phyloP scores from a whole-genome alignment of 2,888 invertebrate species.

The Thereva nobilitata region DNA sequence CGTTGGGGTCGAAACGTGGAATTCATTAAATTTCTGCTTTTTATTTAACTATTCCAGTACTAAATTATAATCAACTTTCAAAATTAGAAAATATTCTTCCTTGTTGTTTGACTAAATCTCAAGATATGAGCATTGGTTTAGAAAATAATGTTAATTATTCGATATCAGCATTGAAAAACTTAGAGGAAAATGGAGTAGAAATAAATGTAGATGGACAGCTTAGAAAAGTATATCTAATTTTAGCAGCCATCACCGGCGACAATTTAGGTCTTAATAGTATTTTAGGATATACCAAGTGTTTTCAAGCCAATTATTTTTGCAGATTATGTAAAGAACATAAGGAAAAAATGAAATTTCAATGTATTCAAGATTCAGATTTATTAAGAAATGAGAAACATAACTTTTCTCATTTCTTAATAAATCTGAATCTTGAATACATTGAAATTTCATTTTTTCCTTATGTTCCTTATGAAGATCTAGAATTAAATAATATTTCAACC shows the following conservation, averaged over 20 bases:
- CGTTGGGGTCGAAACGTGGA: conserved; percentile 24
- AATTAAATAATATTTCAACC: conserved; percentile 1
- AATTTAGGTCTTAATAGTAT: conserved; percentile 29
- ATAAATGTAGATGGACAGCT: no score
- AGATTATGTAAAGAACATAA: conserved; percentile 26
- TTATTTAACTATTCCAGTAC: conserved; percentile 25
- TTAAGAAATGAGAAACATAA: conserved; percentile 32
- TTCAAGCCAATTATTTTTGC: conserved; percentile 25
- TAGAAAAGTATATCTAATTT: no score
- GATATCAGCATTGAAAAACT: no score
- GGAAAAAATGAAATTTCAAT: conserved; percentile 19
- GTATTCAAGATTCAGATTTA: conserved; percentile 14
- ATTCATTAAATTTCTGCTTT: conserved; percentile 17
- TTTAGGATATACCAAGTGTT: conserved; percentile 20
- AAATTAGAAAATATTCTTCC: conserved; percentile 36
- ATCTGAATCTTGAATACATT: no score
- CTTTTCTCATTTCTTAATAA: no score
- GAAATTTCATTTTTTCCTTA: no score
- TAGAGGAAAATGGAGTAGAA: no score
- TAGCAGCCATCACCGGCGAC: conserved; percentile 17
- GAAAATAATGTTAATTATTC: no score
- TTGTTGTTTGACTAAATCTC: conserved; percentile 8
- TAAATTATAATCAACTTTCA: conserved; percentile 5
- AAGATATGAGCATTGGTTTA: background rate
- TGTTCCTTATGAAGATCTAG: no score